Conservation (phyloP, 2,888 invertebrate genomes). For the Apamea crenata region DNA sequence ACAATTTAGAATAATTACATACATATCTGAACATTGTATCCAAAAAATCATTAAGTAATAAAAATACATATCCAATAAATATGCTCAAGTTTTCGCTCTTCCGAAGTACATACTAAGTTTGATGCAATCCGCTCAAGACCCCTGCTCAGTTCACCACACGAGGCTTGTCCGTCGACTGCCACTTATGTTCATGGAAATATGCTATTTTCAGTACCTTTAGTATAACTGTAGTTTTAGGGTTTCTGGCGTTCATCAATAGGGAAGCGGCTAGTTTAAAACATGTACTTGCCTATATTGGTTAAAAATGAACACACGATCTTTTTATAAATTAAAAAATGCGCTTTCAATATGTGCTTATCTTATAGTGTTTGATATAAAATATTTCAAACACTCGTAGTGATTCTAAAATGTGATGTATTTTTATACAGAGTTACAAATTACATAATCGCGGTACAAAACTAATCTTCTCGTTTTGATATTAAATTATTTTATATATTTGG, state of each 20-base stretch:
- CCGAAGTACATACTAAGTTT: slow-evolving; percentile 28
- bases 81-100: slow-evolving; percentile 30
- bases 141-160: slow-evolving; percentile 61
- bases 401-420: slow-evolving; percentile 76
- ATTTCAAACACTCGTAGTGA: slow-evolving; percentile 61
- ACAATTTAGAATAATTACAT: slow-evolving; percentile 30
- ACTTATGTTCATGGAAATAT: slow-evolving; percentile 45
- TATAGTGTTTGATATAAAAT: slow-evolving; percentile 50
- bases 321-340: slow-evolving; percentile 47
- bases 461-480: slow-evolving; percentile 56
- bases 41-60: not conserved
- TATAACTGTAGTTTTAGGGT: slow-evolving; percentile 54
- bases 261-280: slow-evolving; percentile 50
- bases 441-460: slow-evolving; percentile 59
- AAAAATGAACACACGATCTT: slow-evolving; percentile 47
- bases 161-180: slow-evolving; percentile 62
- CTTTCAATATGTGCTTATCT: slow-evolving; percentile 42
- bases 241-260: slow-evolving; percentile 37
- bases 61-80: slow-evolving; percentile 40
- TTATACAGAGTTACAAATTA: slow-evolving; percentile 71
- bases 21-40: slow-evolving; percentile 35
- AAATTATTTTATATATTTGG: slow-evolving; percentile 58
- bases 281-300: slow-evolving; percentile 47
- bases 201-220: slow-evolving; percentile 43
- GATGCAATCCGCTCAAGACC: slow-evolving; percentile 48